Percentiles rank a stretch among this genome's conserved stretches.
Evolutionary conservation across 2,888 invertebrate genomes (phyloP).

Genomic region (Ariolimax columbianus): DNA sequence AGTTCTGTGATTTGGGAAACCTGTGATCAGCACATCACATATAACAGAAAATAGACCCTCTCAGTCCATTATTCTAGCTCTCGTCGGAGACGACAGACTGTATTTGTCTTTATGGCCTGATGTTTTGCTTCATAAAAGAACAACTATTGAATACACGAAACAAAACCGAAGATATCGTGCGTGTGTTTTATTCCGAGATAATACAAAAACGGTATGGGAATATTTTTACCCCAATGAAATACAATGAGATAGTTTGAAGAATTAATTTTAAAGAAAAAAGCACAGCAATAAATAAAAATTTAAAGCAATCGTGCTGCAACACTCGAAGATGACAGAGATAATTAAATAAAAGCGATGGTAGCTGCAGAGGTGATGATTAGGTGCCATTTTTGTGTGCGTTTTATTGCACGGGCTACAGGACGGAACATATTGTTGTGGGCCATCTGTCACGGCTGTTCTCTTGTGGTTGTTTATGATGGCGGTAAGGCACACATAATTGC

Average conservation of each 20-base stretch:
- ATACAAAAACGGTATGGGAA: too few relatives aligned
- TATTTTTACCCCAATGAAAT: neutral
- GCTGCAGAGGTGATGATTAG: neutral
- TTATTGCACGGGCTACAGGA: neutral
- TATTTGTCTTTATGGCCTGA: too few relatives aligned
- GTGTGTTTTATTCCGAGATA: too few relatives aligned
- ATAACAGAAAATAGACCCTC: too few relatives aligned
- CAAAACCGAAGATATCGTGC: too few relatives aligned
- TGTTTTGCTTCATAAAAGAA: too few relatives aligned
- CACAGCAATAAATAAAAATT: neutral
- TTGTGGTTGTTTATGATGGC: conserved; percentile 24
- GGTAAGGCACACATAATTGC: neutral
- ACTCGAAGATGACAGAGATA: conserved; percentile 1
- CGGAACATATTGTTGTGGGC: conserved; percentile 12
- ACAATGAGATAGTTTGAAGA: neutral
- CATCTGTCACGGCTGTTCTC: conserved; percentile 27
- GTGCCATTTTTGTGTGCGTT: neutral
- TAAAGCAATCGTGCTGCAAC: neutral
- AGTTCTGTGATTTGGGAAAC: too few relatives aligned
- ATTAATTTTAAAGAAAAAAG: neutral
- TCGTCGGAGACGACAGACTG: too few relatives aligned
- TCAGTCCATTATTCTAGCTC: too few relatives aligned
- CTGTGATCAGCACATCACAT: too few relatives aligned
- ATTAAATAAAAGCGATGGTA: neutral
- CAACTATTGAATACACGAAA: too few relatives aligned